Base-by-base conservation (phyloP, 1,140 invertebrate species). In the Coenobita brevimanus region DNA sequence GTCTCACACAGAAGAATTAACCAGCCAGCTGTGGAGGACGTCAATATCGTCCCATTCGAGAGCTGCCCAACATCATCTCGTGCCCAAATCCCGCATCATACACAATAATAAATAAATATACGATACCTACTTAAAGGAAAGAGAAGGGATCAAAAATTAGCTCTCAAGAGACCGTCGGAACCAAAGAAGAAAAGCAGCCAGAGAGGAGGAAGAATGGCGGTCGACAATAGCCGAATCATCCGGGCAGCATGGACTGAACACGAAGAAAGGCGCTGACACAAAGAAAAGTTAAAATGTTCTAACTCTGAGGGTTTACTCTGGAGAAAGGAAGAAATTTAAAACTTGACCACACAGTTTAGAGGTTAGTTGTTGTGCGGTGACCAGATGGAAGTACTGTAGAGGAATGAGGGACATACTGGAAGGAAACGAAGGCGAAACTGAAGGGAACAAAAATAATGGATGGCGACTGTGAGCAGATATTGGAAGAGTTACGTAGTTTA, bases 251-350 rank as follows among this genome's bases (percentile, higher is more conserved):
- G 62, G 84, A 80, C 62, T 80, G 84, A 87, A 71, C 84, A 87
- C 84, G 67, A 43, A 81, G 62, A 87, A 87, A 87, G 84, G 64
- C 76, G 17, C 41, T 62, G 50, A 33, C 64, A 87, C 67, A 87
- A 87, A 69, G 78, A 80, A 36, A 87, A 87, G 84, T 87, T 87
- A 87, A 87, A 87, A 87, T 87, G 84, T 71, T 67, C 84, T 36
- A 73, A 87, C 38, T 57, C 46, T 80, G 64, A 64, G 73, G 73
- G 84, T 87, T 87, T 87, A 81, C 84, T 80, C 62, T 38, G 27
- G 73, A 79, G 80, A 87, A 87, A 73, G 83, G 57, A 30, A 38
- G 60, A 87, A 64, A 80, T 80, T 80, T 87, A 87, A 87, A 81
- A 87, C 84, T 87, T 27, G 84, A 80, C 84, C 84, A 57, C 78